Percentiles rank a stretch among this genome's conserved stretches.
Conservation (phyloP, 2,888 invertebrate species). For the Drosophila nr. perissopoda region DNA sequence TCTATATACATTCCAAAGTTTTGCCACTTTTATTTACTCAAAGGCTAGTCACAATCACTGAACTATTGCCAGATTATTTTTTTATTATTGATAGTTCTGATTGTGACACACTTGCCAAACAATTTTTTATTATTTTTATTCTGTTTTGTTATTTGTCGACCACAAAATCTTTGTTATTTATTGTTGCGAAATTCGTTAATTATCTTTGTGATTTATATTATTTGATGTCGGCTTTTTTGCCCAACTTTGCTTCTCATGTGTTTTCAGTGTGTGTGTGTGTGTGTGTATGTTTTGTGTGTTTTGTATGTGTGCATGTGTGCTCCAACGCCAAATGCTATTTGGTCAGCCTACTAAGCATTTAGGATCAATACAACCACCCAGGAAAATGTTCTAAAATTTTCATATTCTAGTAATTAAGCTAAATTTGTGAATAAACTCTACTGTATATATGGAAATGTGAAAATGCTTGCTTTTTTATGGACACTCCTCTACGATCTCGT, state of each 20-base stretch:
- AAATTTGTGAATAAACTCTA: constrained; percentile 68
- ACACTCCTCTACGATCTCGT: constrained; percentile 62
- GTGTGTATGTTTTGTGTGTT: background rate
- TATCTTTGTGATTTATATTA: constrained; percentile 62
- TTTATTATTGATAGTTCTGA: constrained; percentile 20
- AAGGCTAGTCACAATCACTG: constrained; percentile 26
- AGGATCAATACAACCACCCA: constrained; percentile 42
- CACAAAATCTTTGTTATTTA: constrained; percentile 67
- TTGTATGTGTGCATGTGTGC: constrained; percentile 2
- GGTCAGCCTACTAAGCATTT: constrained; percentile 61
- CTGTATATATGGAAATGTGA: constrained; percentile 43
- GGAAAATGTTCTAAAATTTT: constrained; percentile 42
- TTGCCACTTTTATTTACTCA: constrained; percentile 48
- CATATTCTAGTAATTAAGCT: constrained; percentile 40
- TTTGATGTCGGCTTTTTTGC: constrained; percentile 27
- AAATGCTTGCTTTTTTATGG: constrained; percentile 21
- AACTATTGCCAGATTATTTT: constrained; percentile 37
- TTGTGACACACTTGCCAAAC: constrained; percentile 27
- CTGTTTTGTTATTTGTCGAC: constrained; percentile 42
- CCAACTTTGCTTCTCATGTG: constrained; percentile 17
- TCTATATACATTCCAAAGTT: constrained; percentile 70
- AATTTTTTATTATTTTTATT: constrained; percentile 1
- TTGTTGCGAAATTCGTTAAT: constrained; percentile 71
- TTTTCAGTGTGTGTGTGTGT: background rate
- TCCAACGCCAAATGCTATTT: constrained; percentile 14